A percentile compares a stretch with the other conserved stretches of the same genome.
Conservation (phyloP, 30 jellyfish, hydroid and myxozoan genomes). For the Morbakka virulenta region DNA sequence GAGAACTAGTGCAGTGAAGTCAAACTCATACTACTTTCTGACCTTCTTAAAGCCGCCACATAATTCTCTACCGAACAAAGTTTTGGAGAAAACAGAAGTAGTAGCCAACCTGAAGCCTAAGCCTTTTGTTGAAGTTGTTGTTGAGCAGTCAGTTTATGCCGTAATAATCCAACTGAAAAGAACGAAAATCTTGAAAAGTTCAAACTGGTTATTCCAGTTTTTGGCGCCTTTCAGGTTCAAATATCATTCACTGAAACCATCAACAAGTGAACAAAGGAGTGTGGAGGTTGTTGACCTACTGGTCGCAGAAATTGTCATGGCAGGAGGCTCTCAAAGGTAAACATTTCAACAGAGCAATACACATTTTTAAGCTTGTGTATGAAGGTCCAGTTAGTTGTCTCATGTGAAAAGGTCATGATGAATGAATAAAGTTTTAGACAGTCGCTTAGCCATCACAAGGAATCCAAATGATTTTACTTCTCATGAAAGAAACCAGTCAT, state of each 20-base stretch:
- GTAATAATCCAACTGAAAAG: conserved; percentile 16
- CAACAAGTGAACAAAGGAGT: no score
- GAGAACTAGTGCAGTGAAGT: not conserved
- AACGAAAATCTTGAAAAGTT: not conserved
- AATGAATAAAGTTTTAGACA: conserved; percentile 19
- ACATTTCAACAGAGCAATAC: conserved; percentile 20
- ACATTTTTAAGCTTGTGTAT: conserved; percentile 22
- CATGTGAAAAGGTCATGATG: conserved; percentile 20
- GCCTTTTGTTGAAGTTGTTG: conserved; percentile 3
- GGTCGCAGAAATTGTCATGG: conserved; percentile 1
- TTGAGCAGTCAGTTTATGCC: conserved; percentile 25
- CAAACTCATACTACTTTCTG: conserved; percentile 18
- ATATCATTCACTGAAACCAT: no score
- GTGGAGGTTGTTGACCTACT: no score
- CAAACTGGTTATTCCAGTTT: no score
- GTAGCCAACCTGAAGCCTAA: conserved; percentile 3
- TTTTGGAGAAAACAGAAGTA: conserved; percentile 3
- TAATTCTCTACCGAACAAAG: conserved; percentile 2
- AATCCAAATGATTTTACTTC: not conserved
- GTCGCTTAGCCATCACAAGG: not conserved
- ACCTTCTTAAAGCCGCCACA: conserved; percentile 13
- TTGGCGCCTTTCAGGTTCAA: no score
- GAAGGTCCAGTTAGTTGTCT: conserved; percentile 8
- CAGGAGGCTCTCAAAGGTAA: conserved; percentile 5
- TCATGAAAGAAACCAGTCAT: not conserved